A percentile compares a stretch with the other conserved stretches of the same genome.
These are phyloP conservation scores for Melanargia galathea DNA, from an alignment of 2,888 invertebrate species.

Conservation along the genomic window DNA sequence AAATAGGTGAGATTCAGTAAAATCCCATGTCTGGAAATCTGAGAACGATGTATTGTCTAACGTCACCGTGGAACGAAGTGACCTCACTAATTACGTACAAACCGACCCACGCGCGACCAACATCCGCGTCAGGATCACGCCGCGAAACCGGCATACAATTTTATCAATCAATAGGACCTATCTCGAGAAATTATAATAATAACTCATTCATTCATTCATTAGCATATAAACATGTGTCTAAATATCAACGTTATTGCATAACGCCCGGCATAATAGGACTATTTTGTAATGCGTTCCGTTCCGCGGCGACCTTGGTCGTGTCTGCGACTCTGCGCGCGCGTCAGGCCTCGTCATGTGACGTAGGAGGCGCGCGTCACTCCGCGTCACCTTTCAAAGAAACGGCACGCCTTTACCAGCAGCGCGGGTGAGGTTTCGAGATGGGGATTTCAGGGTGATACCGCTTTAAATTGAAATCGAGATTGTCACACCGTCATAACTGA, in stretches of 20 bases:
- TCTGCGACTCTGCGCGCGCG: constrained; percentile 39
- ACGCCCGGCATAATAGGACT: constrained; percentile 54
- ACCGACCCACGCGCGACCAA: constrained; percentile 30
- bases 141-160: constrained; percentile 13
- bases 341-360: constrained; percentile 46
- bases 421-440: constrained; percentile 29
- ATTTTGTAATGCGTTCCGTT: constrained; percentile 53
- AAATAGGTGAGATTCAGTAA: constrained; percentile 34
- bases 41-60: constrained; percentile 32
- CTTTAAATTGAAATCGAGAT: constrained; percentile 19
- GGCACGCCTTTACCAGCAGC: constrained; percentile 37
- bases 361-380: constrained; percentile 33
- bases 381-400: constrained; percentile 48
- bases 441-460: constrained; percentile 26
- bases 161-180: constrained; percentile 6
- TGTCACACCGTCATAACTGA: constrained; percentile 6
- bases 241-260: constrained; percentile 47
- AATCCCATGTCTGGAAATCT: constrained; percentile 40
- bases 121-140: constrained; percentile 31
- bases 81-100: constrained; percentile 41
- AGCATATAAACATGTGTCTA: constrained; percentile 25
- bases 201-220: constrained; percentile 17
- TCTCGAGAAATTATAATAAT: background rate
- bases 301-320: constrained; percentile 55
- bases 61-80: constrained; percentile 38